Base-by-base conservation (phyloP, 2,797 vertebrate genomes). In the Gymnothorax reevesii region DNA sequence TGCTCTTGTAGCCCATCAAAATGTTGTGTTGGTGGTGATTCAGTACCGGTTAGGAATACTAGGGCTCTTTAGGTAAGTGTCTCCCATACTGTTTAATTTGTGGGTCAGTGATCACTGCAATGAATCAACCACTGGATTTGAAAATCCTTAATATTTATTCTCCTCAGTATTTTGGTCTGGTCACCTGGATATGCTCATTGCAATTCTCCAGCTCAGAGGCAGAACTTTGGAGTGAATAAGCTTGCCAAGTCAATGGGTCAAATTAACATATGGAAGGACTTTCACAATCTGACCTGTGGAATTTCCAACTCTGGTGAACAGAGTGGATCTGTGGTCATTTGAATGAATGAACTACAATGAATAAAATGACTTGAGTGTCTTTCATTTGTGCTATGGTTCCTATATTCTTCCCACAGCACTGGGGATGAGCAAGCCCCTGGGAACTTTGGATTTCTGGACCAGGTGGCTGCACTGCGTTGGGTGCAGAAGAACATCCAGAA, bases 41-140 rank as follows among this genome's bases (percentile, higher is more conserved):
- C 97, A 97, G 89, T 98, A 98, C 87, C 94, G 97, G 12, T 90
- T 98, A 87, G 97, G 96, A 5, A 0, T 96, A 49, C 89, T 95
- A 54, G 97, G 97, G 8, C 97, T 97, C 90, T 92, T 97, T 84
- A 97, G 96, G 97, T 98, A 88, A 92, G 86, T 54, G 4, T 75
- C 33, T 42, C 33, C 33, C 33, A 42, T 42, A 42, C 33, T 42
- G 33, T 42, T 42, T 42, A 42, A 42, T 42, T 1, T 64, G 52
- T 57, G 80, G n/a, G 22, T n/a, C 22, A 82, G 22, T 82, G 15
- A 13, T n/a, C 49, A 52, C 22, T 6, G 9, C 6, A 83, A 33
- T 84, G 42, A 22, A 42, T 42, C 1, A 42, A 42, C 33, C 33
- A 42, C 33, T 42, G 33, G 2, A 42, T 42, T 42, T 42, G 33